Evolutionary conservation across 2,888 invertebrate species (phyloP).

Genomic region (Acleris laterana): DNA sequence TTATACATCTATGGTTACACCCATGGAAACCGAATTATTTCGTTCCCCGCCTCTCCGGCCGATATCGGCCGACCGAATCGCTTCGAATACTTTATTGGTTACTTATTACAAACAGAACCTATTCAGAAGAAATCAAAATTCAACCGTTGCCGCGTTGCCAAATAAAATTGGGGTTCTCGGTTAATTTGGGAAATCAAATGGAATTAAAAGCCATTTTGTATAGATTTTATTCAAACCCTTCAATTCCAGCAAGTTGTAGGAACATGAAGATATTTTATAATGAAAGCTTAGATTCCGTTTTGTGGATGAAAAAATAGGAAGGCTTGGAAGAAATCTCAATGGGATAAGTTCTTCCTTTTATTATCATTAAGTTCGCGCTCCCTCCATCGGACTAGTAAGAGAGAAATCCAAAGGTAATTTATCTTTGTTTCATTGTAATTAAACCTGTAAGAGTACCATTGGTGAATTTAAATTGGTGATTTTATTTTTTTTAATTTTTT

Average conservation of each 20-base stretch:
- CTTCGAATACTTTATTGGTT: slow-evolving; percentile 12
- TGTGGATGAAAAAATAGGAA: too few species aligned
- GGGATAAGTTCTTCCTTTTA: too few species aligned
- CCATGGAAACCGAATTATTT: background rate
- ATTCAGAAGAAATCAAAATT: slow-evolving; percentile 9
- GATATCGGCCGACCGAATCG: slow-evolving; percentile 2
- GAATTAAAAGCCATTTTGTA: background rate
- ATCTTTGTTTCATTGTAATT: too few species aligned
- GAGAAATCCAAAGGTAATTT: too few species aligned
- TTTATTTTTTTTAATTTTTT: too few species aligned
- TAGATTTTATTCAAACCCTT: background rate
- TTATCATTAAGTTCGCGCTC: too few species aligned
- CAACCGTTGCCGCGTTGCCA: background rate
- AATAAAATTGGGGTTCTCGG: background rate
- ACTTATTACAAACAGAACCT: slow-evolving; percentile 14
- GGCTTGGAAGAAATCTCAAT: too few species aligned
- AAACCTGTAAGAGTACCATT: too few species aligned
- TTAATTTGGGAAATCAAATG: slow-evolving; percentile 12
- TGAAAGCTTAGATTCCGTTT: too few species aligned
- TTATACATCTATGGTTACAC: background rate
- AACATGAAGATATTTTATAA: too few species aligned
- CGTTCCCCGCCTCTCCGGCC: background rate
- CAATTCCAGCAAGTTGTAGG: background rate
- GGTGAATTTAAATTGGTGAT: too few species aligned
- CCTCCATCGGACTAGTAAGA: too few species aligned